Conservation (phyloP, 2,113 vertebrate species). For the Pygoscelis antarcticus region DNA sequence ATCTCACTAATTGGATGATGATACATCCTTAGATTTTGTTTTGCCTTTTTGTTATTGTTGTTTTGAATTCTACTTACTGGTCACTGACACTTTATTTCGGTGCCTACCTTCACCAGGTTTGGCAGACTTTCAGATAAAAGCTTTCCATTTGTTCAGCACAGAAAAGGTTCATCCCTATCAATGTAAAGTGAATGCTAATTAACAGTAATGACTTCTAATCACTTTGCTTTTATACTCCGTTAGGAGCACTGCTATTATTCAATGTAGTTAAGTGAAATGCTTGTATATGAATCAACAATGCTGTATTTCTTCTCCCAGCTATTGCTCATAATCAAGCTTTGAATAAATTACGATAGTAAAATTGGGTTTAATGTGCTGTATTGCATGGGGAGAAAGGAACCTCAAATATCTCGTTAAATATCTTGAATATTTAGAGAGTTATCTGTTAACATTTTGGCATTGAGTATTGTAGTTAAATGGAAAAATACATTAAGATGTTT, state of each 20-base stretch:
- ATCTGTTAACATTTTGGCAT: slow-evolving; percentile 43
- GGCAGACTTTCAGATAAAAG: slow-evolving; percentile 73
- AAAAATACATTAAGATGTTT: slow-evolving; percentile 51
- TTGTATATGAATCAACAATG: slow-evolving; percentile 77
- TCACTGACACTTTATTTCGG: slow-evolving; percentile 57
- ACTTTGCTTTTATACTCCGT: slow-evolving; percentile 78
- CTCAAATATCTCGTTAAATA: slow-evolving; percentile 65
- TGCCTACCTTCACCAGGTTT: slow-evolving; percentile 73
- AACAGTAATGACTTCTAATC: slow-evolving; percentile 82
- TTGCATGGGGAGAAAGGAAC: slow-evolving; percentile 55
- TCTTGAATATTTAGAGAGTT: slow-evolving; percentile 54
- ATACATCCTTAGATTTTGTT: slow-evolving; percentile 65
- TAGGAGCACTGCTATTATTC: slow-evolving; percentile 78
- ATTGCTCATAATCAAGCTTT: slow-evolving; percentile 75
- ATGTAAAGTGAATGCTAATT: slow-evolving; percentile 80
- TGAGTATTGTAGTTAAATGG: slow-evolving; percentile 37
- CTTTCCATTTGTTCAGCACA: slow-evolving; percentile 61
- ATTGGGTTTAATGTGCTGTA: slow-evolving; percentile 72
- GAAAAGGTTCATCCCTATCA: slow-evolving; percentile 72
- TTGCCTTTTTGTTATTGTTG: slow-evolving; percentile 34
- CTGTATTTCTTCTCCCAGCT: slow-evolving; percentile 64
- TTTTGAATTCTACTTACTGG: slow-evolving; percentile 67
- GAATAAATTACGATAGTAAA: slow-evolving; percentile 72
- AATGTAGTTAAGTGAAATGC: slow-evolving; percentile 77
- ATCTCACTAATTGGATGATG: slow-evolving; percentile 78